Base-by-base conservation (phyloP, 2,888 invertebrate genomes). In the Caenorhabditis angaria region DNA sequence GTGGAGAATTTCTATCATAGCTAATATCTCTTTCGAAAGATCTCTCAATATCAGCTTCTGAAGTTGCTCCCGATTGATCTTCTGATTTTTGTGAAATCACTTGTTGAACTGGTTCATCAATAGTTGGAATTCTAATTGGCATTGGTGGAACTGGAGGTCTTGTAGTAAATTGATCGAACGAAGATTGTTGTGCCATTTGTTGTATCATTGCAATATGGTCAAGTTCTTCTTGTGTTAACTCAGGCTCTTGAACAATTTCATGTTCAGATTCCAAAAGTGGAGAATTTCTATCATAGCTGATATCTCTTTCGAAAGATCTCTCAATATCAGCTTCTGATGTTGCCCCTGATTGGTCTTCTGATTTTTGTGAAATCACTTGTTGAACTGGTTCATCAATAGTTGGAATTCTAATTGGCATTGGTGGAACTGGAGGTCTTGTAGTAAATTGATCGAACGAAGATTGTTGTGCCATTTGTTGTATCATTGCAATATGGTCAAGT, bases 191-290 rank as follows among this genome's bases (percentile, higher is more conserved):
- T 18, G 63, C 70, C 54, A 67, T 48, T 48, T 48, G 53, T 22
- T 55, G 51, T 32, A 73, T 65, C 47, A 58, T 55, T 47, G 47
- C 55, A 29, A 75, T 69, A 35, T 76, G 71, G 61, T 76, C 70
- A 12, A 76, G 35, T 54, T 81, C 77, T 55, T 76, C 75, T 28
- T 70, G 59, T 18, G 76, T 68, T 8, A 78, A 48, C 25, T 64
- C 63, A 14, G 61, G 53, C 51, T 29, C 62, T 28, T 29, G 64
- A 62, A 10, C 54, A 54, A 54, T 8, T 53, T 55, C 25, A 10
- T 22, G 8, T 27, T 65, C 70, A 8, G 60, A 41, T 20, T 61
- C 59, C 20, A 61, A 22, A 6, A 75, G 28, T 14, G 64, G 75
- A n/a, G 77, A 69, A 8, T 69, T 69, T 56, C 63, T 48, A 10